These are phyloP conservation scores for Anagyrus pseudococci DNA, from an alignment of 2,888 invertebrate species.

Conservation along the genomic window DNA sequence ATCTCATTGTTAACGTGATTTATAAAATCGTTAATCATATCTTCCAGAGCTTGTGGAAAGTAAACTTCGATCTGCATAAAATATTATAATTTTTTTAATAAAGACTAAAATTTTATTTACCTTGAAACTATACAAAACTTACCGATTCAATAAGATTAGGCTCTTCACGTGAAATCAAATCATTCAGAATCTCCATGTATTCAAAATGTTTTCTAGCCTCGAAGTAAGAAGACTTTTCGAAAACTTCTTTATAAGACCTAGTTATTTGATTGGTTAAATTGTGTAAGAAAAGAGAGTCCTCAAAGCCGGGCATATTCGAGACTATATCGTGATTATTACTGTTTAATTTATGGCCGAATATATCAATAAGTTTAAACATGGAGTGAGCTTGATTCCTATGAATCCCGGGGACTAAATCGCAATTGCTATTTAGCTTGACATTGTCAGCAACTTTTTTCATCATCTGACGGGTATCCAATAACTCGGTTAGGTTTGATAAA, in stretches of 20 bases:
- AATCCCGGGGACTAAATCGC: neutral
- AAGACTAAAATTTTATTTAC: neutral
- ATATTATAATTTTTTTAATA: too few relatives aligned
- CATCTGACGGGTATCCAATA: neutral
- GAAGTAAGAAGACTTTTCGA: too few relatives aligned
- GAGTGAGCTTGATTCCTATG: too few relatives aligned
- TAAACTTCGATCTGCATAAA: neutral
- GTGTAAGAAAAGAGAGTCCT: too few relatives aligned
- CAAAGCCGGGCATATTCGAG: too few relatives aligned
- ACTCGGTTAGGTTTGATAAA: neutral
- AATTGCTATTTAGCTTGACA: neutral
- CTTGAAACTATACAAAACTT: too few relatives aligned
- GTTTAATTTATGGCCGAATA: neutral
- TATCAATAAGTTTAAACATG: neutral
- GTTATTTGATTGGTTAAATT: too few relatives aligned
- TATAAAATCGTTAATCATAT: neutral
- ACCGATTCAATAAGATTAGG: neutral
- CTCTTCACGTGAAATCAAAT: neutral
- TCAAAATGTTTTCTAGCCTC: too few relatives aligned
- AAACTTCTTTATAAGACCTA: too few relatives aligned
- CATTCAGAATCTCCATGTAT: too few relatives aligned
- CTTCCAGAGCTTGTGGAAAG: neutral
- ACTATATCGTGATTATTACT: neutral
- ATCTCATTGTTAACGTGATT: neutral
- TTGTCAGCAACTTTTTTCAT: neutral